Base-by-base conservation (phyloP, 2,113 vertebrate genomes). In the Amblyopsis rosae region DNA sequence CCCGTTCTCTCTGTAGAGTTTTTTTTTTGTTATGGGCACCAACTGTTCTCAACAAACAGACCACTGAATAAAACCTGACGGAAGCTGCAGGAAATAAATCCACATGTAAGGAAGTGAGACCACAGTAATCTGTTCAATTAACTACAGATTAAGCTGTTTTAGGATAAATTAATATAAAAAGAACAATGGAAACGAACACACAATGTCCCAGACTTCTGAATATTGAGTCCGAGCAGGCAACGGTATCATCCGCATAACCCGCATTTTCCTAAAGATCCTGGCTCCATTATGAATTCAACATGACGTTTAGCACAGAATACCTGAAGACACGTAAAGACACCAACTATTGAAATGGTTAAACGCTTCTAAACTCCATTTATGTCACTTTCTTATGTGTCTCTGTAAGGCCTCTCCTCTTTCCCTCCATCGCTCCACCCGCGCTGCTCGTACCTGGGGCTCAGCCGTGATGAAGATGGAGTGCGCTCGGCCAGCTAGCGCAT, bases 401-500 rank as follows among this genome's bases (percentile, higher is more conserved):
- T 70, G n/a, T 77, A 60, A 75, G 72, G 54, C 57, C 67, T 56
- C 66, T 49, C 66, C 46, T 58, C 10, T 17, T n/a, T 33, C 4
- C 19, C 3, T 8, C n/a, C 9, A 1, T 16, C 4, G 12, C 12
- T n/a, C 47, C 17, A n/a, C 32, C 9, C 41, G 49, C 45, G 56
- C 72, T 65, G 78, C 75, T 73, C 77, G 54, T 80, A 76, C 77
- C 80, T 72, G 82, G 67, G 80, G 50, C 77, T 87, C 79, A 71
- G 85, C 82, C 75, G 79, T 90, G 89, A 90, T 89, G 87, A 88
- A 92, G 91, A 87, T 85, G 81, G 84, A 92, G 76, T 63, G 83
- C 84, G 85, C 80, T 77, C 79, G 35, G 35, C 83, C n/a, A 57
- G 11, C 56, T 69, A 84, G 73, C 86, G 76, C 45, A 86, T 87